Evolutionary conservation across 2,797 vertebrate species (phyloP), one percentile per base, ranked within the genome.

Genomic region (Spondyliosoma cantharus): DNA sequence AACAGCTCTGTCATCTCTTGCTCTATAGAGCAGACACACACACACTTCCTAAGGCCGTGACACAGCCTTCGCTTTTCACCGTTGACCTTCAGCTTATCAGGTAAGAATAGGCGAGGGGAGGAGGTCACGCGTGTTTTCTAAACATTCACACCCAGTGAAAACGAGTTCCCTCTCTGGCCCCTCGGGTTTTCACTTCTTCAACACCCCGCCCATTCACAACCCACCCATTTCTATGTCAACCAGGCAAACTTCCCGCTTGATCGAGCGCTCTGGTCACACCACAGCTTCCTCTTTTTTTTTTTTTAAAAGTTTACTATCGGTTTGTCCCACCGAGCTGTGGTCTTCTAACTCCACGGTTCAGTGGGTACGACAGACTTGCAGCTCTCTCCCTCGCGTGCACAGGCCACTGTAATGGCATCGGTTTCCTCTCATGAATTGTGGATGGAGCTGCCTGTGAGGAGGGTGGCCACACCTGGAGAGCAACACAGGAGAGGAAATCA

Each of bases 371-470:
- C 37, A 52, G 52, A 71, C 49, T 5, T 8, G 1, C 5, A 19
- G 22, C 27, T 74, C 46, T 57, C 7, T 24, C n/a, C 25, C 32
- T 46, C 1, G 0, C 42, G n/a, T 45, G 58, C 43, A 56, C 22
- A 52, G 48, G 49, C 49, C 65, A 9, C 17, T 72, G 60, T 64
- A 7, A 22, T 1, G 62, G 79, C 79, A 73, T 91, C 84, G 3
- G 80, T 86, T 90, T 87, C 62, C 83, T 67, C 84, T 90, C 84
- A 90, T 91, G 80, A 92, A 92, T 90, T 89, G 80, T 90, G 74
- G 37, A 92, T 90, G 87, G 70, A 29, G 54, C 71, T 2, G 52
- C 65, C 82, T 71, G n/a, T 67, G 88, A 86, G 87, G 83, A 80
- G 78, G 89, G 79, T 2, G 71, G 77, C 87, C 83, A 87, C 90